phyloP scores from a whole-genome alignment of 1,140 invertebrate genomes.

The Zaprionus ornatus region DNA sequence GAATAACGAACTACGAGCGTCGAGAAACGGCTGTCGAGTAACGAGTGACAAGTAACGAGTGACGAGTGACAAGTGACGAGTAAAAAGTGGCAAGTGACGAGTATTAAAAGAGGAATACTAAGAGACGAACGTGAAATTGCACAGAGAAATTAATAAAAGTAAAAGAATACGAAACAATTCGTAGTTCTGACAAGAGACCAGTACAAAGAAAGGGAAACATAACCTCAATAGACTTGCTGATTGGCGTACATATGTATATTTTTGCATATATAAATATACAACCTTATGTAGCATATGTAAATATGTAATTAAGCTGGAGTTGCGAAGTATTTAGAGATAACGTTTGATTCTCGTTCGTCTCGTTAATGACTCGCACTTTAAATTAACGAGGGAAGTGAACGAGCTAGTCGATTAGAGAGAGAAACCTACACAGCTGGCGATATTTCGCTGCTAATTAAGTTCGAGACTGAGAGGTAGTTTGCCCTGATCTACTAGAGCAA shows the following conservation, averaged over 20 bases:
- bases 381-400: conserved; percentile 25
- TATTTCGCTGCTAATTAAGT: conserved; percentile 33
- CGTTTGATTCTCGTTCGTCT: neutral
- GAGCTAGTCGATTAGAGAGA: neutral
- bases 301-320: neutral
- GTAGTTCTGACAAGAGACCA: no score
- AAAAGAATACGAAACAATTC: no score
- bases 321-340: neutral
- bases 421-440: neutral
- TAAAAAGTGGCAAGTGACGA: neutral
- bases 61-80: neutral
- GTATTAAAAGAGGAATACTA: neutral
- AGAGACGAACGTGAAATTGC: no score
- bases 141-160: no score
- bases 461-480: neutral
- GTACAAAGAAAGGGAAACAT: neutral
- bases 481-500: neutral
- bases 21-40: no score
- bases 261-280: neutral
- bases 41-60: neutral
- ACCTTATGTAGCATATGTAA: neutral
- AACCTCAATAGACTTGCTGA: neutral
- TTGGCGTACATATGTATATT: neutral
- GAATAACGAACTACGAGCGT: neutral
- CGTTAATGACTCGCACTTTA: conserved; percentile 27